Evolutionary conservation across 2,888 invertebrate species (phyloP), one percentile per base, ranked within the genome.

Genomic region (Diploptera punctata): DNA sequence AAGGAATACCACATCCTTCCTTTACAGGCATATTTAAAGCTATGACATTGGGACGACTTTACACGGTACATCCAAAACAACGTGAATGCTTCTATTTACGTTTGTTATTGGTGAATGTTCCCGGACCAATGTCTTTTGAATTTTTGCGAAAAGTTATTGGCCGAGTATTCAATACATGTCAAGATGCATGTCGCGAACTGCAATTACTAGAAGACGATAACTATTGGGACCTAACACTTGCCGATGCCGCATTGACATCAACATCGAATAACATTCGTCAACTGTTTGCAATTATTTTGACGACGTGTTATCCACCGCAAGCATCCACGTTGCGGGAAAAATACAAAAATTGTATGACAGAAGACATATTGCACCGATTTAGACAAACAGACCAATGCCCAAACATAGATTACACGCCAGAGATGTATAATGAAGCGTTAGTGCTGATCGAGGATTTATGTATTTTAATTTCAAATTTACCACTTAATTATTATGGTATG

Each of bases 161-260:
- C 75, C 38, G 60, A 75, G n/a, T 79, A 61, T 81, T 76, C 74
- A 75, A 44, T 29, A 80, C 81, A 71, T 83, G 78, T 78, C 75
- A 79, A 65, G 83, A 83, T 81, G 84, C 82, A 24, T 81, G 81
- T 76, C 76, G 78, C 76, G 72, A 70, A 31, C 76, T 80, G 33
- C 68, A 77, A 68, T 78, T 82, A 67, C 77, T 80, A 19, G 79
- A 81, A 75, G 77, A 79, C 73, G 80, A 79, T 72, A 68, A 67
- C 52, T 77, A 78, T 77, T 78, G 79, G 77, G 76, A 78, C 29
- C 19, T 67, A 44, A 77, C 76, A 73, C 75, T 78, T 67, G 26
- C 16, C 67, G 77, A 78, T 74, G 76, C 77, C 38, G 72, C 71
- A 19, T 65, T 76, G 44, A 72, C 73, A 44, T 68, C 74, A 26